Evolutionary conservation across 30 jellyfish, hydroid and myxozoan species (phyloP).

Genomic region (Aurelia sp.): DNA sequence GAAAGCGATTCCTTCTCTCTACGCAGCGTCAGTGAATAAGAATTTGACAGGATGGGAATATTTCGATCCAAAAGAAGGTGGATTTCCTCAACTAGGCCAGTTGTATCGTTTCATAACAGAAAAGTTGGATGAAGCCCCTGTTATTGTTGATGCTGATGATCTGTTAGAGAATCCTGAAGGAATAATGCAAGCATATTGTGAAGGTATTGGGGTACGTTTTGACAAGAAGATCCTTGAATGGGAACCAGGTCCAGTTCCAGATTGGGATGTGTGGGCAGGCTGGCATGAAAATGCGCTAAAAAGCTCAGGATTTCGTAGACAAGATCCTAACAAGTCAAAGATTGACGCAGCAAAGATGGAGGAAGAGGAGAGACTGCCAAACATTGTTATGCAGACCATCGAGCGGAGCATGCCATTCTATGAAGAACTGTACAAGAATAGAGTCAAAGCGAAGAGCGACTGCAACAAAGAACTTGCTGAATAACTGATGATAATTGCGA

Average conservation of each 20-base stretch:
- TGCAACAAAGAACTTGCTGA: background rate
- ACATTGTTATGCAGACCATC: conserved; percentile 68
- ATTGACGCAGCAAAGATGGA: conserved; percentile 12
- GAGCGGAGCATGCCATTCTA: conserved; percentile 71
- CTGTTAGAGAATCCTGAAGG: conserved; percentile 87
- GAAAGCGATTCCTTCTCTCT: conserved; percentile 83
- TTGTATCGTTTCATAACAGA: conserved; percentile 64
- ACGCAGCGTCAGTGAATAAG: conserved; percentile 85
- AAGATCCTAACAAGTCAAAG: conserved; percentile 55
- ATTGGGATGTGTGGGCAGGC: conserved; percentile 96
- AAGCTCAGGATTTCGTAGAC: conserved; percentile 88
- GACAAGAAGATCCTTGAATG: conserved; percentile 87
- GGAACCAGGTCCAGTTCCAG: conserved; percentile 96
- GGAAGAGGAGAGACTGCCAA: conserved; percentile 53
- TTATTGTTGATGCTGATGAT: conserved; percentile 94
- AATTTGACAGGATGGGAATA: conserved; percentile 89
- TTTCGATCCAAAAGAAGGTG: conserved; percentile 86
- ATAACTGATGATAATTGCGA: too few relatives aligned
- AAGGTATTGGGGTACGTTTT: conserved; percentile 73
- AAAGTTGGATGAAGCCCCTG: conserved; percentile 58
- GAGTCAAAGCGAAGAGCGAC: conserved; percentile 32
- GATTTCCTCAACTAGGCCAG: conserved; percentile 68
- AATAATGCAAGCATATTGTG: conserved; percentile 87
- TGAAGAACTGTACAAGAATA: conserved; percentile 58
- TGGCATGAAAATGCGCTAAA: conserved; percentile 94